Evolutionary conservation across 2,797 vertebrate genomes (phyloP).

Genomic region (Muscicapa striata): DNA sequence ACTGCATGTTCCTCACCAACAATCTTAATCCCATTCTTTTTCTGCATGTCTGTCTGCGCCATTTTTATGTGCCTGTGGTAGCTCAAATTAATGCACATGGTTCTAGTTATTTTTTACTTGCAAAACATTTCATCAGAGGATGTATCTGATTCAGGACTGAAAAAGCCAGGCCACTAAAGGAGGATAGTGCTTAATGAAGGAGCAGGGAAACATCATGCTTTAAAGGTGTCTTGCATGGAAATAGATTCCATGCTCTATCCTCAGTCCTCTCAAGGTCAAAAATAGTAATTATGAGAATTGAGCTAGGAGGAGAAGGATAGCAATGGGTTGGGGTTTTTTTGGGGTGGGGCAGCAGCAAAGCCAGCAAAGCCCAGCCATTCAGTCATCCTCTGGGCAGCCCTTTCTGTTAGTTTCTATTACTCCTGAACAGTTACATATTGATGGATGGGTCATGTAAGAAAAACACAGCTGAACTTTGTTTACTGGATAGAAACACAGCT

Average conservation of each 20-base stretch:
- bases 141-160: constrained; percentile 40
- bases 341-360: not conserved
- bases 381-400: not conserved
- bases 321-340: rapidly evolving
- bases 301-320: not conserved
- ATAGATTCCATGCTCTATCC: constrained; percentile 7
- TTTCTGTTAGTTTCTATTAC: not conserved
- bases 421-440: not conserved
- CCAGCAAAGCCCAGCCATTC: not conserved
- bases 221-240: constrained; percentile 13
- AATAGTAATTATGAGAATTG: constrained; percentile 15
- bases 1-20: not conserved
- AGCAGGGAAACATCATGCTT: constrained; percentile 16
- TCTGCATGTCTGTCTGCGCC: not conserved
- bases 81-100: not conserved
- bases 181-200: constrained; percentile 20
- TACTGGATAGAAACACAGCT: not conserved
- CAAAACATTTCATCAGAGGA: constrained; percentile 35
- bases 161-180: constrained; percentile 35
- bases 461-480: not conserved
- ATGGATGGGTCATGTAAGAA: not conserved
- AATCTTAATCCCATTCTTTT: not conserved
- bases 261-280: not conserved
- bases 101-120: constrained; percentile 39
- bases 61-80: not conserved